Conservation (phyloP, 2,888 invertebrate species). For the Cinara cedri region DNA sequence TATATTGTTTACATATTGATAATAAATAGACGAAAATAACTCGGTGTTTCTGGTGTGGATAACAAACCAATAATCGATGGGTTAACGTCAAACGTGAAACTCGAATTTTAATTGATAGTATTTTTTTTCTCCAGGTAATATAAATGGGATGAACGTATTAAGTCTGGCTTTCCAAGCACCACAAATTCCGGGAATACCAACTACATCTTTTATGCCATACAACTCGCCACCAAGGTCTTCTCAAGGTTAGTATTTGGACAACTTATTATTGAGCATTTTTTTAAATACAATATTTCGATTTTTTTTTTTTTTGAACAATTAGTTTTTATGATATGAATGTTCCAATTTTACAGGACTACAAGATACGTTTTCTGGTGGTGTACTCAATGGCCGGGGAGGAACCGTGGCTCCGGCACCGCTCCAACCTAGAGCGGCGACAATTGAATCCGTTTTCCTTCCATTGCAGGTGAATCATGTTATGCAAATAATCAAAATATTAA, state of each 20-base stretch:
- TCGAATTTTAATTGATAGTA: neutral
- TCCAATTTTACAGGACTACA: slow-evolving; percentile 65
- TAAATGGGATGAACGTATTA: slow-evolving; percentile 77
- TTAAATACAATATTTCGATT: too few relatives aligned
- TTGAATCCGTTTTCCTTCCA: slow-evolving; percentile 73
- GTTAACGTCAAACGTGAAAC: neutral
- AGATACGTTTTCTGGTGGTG: slow-evolving; percentile 64
- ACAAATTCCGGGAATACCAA: slow-evolving; percentile 58
- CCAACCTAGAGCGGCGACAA: slow-evolving; percentile 65
- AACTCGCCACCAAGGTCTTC: slow-evolving; percentile 58
- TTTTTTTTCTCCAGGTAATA: slow-evolving; percentile 66
- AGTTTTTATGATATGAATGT: neutral
- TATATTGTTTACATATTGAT: too few relatives aligned
- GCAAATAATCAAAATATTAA: too few relatives aligned
- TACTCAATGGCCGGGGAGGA: slow-evolving; percentile 58
- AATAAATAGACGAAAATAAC: too few relatives aligned
- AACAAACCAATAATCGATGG: too few relatives aligned
- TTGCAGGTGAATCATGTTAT: slow-evolving; percentile 67
- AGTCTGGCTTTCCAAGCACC: slow-evolving; percentile 68
- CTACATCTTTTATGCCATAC: slow-evolving; percentile 59
- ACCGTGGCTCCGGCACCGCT: slow-evolving; percentile 60
- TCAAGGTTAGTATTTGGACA: slow-evolving; percentile 59
- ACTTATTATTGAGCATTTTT: too few relatives aligned
- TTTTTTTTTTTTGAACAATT: too few relatives aligned
- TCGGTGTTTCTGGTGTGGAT: too few relatives aligned